Evolutionary conservation across 1,140 invertebrate genomes (phyloP).

Genomic region (Tetragnatha versicolor): DNA sequence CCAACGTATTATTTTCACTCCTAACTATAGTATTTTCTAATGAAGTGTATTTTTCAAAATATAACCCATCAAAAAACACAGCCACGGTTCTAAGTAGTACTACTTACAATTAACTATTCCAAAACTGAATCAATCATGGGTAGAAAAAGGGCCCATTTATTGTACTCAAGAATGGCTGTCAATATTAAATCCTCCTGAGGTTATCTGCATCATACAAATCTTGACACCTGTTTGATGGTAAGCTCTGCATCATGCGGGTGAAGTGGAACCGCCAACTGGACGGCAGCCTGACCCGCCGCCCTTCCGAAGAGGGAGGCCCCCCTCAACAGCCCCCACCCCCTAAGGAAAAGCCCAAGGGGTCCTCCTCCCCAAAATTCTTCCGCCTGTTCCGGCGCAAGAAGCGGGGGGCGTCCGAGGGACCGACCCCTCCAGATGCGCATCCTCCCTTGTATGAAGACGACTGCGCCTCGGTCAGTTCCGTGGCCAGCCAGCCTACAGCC

Average conservation of each 20-base stretch:
- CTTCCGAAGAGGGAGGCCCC: not conserved
- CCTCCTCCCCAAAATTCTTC: slow-evolving; percentile 25
- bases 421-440: not conserved
- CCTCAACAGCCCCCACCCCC: not conserved
- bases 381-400: slow-evolving; percentile 34
- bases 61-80: no score
- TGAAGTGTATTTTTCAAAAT: no score
- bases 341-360: not conserved
- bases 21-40: no score
- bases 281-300: slow-evolving; percentile 24
- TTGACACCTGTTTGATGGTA: no score
- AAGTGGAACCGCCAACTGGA: slow-evolving; percentile 52
- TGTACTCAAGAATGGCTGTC: no score
- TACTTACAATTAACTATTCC: no score
- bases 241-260: slow-evolving; percentile 40
- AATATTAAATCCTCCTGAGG: no score
- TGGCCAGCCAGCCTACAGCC: slow-evolving; percentile 25
- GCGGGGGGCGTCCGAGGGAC: not conserved
- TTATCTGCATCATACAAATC: no score
- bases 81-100: no score
- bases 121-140: no score
- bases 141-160: no score
- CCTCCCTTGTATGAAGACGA: slow-evolving; percentile 10
- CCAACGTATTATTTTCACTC: no score
- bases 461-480: slow-evolving; percentile 22